Base-by-base conservation (phyloP, 2,113 vertebrate species). In the Smithornis capensis region DNA sequence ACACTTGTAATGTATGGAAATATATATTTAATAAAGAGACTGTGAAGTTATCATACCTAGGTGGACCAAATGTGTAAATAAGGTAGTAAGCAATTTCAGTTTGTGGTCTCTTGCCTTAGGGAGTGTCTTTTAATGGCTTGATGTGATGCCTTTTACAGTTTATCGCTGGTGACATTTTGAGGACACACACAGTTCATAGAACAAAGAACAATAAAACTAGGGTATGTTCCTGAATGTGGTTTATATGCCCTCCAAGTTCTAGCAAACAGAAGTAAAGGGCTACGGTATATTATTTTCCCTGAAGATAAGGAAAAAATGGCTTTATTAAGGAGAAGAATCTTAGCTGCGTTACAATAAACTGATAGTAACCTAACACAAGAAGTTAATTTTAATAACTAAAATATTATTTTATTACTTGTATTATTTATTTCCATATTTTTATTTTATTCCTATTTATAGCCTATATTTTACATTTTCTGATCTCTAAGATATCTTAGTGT, bases 131-230 rank as follows among this genome's bases (percentile, higher is more conserved):
- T 98, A 98, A 98, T 97, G 97, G 98, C 93, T 96, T 97, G 94
- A 96, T 97, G 82, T 98, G 97, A 98, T 98, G 96, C 95, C 97
- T 98, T 97, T 97, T 97, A 95, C 93, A 89, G 84, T 92, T 98
- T 97, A 98, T 98, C 89, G 63, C 92, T 95, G 97, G 91, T 98
- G 98, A 98, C 98, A 98, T 98, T 98, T 98, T 98, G 97, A 98
- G 98, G 97, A 97, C 98, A 97, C 93, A 73, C 96, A 87, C 86
- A 97, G 94, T 97, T 95, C 80, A 5, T 95, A 95, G 96, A 97
- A 96, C 76, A 95, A 97, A 98, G 96, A 97, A 97, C 96, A 98
- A 96, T 98, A 96, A 95, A 95, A 84, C 87, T 76, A 83, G 94
- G 76, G 13, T 96, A 85, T 97, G 97, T 96, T 95, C 79, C 77